Base-by-base conservation (phyloP, 2,797 vertebrate genomes). In the Ceyx erithaca region DNA sequence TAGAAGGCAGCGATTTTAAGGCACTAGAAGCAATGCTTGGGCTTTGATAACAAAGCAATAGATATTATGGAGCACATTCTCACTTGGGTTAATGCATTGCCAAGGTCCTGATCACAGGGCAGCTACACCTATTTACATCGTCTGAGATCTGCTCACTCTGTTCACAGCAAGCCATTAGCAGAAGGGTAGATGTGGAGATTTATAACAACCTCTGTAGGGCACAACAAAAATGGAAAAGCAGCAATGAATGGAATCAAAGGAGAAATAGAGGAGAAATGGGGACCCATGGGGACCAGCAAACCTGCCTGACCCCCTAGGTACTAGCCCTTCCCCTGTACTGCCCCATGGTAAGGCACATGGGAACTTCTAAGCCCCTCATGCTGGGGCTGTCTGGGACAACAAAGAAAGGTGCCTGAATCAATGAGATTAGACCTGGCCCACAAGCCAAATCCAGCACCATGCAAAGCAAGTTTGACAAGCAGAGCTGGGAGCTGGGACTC, bases 31-130 rank as follows among this genome's bases (percentile, higher is more conserved):
- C 68, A 85, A 37, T 59, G 86, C 73, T 54, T 80, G 83, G 40
- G 51, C 71, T 81, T 88, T 57, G 87, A 95, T 91, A 95, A 91
- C 71, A 85, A 33, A 11, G 68, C 87, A 94, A 86, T 18, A 84
- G 66, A 80, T 43, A 68, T 69, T 84, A 41, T 43, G 31, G 71
- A 73, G 40, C 68, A 46, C 45, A 84, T 77, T 41, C 54, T 92
- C 59, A 87, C 85, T 72, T 70, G n/a, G 31, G 63, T 23, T 81
- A 73, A 84, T 67, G 79, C 63, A 48, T 28, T 54, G 54, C 30
- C 49, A 76, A 63, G 49, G 5, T 28, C 16, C 17, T 3, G 15
- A 6, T 25, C 72, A 35, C 51, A 33, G 40, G 10, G 23, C 43
- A 70, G 61, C 37, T 58, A 26, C 70, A 63, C 8, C 2, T 4